Percentiles rank a stretch among this genome's conserved stretches.
Conservation (phyloP, 2,113 vertebrate genomes). For the Connochaetes taurinus region DNA sequence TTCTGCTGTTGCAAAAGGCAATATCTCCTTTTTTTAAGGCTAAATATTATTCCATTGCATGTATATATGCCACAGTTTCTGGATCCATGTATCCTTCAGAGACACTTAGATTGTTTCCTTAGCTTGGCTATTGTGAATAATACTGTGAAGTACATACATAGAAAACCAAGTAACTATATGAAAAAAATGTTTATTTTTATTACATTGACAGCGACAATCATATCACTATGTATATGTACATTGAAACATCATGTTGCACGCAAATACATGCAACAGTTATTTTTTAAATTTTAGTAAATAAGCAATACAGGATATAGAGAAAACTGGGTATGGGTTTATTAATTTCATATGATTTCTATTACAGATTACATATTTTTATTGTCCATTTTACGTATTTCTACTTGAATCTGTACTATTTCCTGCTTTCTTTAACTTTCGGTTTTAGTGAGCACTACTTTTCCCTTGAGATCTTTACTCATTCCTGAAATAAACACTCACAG, state of each 20-base stretch:
- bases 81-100: not conserved
- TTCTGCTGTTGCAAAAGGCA: not conserved
- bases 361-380: not conserved
- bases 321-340: not conserved
- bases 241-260: not conserved
- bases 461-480: not conserved
- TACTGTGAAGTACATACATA: not conserved
- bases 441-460: not conserved
- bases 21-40: not conserved
- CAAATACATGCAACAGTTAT: not conserved
- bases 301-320: not conserved
- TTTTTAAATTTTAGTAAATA: not conserved
- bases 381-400: not conserved
- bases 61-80: not conserved
- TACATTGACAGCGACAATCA: rapidly evolving
- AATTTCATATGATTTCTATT: not conserved
- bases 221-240: not conserved
- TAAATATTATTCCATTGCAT: not conserved
- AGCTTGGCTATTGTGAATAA: not conserved
- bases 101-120: not conserved
- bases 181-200: not conserved
- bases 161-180: not conserved
- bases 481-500: not conserved
- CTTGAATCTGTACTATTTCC: not conserved
- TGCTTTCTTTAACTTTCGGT: not conserved